Conservation (phyloP, 2,797 vertebrate species). For the Paguma larvata region DNA sequence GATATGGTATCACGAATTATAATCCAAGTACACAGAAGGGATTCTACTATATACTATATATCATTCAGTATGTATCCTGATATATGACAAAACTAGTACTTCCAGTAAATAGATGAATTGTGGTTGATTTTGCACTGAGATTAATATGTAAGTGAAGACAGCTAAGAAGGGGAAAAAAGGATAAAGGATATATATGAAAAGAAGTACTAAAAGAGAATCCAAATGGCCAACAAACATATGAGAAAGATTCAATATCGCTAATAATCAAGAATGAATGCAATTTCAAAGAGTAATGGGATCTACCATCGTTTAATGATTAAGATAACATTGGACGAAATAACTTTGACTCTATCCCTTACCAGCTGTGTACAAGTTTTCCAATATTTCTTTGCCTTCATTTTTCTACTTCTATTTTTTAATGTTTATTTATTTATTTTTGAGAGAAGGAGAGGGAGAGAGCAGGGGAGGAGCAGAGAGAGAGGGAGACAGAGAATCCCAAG, state of each 20-base stretch:
- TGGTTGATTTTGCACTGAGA: neutral
- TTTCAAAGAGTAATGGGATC: neutral
- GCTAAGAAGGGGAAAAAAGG: neutral
- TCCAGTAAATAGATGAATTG: neutral
- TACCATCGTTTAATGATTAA: neutral
- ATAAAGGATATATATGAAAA: neutral
- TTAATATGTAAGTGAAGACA: neutral
- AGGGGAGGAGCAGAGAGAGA: too few relatives aligned
- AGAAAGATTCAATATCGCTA: neutral
- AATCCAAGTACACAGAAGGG: neutral
- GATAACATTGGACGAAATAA: neutral
- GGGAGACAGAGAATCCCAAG: too few relatives aligned
- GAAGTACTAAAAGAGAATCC: neutral
- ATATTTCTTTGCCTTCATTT: neutral
- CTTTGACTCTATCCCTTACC: neutral
- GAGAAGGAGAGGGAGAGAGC: too few relatives aligned
- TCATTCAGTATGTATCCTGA: neutral
- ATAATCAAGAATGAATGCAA: neutral
- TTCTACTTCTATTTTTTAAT: neutral
- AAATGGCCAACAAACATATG: neutral
- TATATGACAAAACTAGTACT: neutral
- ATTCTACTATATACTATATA: neutral
- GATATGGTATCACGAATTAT: neutral
- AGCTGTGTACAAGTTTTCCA: neutral
- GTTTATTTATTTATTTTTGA: too few relatives aligned